These are phyloP conservation scores for Prenolepis imparis DNA, from an alignment of 2,888 invertebrate species.

Conservation along the genomic window DNA sequence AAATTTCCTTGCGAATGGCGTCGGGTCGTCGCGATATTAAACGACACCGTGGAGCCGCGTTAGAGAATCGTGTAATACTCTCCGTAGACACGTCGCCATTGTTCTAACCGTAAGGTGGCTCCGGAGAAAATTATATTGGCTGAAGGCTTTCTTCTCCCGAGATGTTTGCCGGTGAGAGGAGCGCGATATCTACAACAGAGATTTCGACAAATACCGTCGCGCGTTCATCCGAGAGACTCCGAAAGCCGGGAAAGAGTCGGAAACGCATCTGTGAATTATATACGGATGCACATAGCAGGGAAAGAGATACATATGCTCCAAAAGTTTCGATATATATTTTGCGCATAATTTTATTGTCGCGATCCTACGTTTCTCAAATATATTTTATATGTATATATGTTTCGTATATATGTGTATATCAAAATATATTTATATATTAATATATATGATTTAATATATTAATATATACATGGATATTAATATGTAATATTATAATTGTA, in stretches of 20 bases:
- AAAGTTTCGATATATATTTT: neutral
- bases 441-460: too few relatives aligned
- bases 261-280: slow-evolving; percentile 10
- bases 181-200: slow-evolving; percentile 7
- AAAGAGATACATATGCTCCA: neutral
- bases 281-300: neutral
- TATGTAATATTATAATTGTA: too few relatives aligned
- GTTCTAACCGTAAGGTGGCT: slow-evolving; percentile 35
- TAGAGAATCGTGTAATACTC: slow-evolving; percentile 51
- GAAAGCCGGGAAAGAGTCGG: neutral
- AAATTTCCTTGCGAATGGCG: slow-evolving; percentile 41
- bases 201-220: slow-evolving; percentile 31
- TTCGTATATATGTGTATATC: too few relatives aligned
- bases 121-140: slow-evolving; percentile 52
- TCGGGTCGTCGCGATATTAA: slow-evolving; percentile 49
- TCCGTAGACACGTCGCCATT: slow-evolving; percentile 35
- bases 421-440: too few relatives aligned
- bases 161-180: slow-evolving; percentile 33
- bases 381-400: too few relatives aligned
- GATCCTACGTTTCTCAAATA: neutral
- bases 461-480: too few relatives aligned
- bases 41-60: slow-evolving; percentile 40
- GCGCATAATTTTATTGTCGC: neutral
- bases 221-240: neutral
- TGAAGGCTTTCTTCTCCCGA: slow-evolving; percentile 34